A percentile compares a stretch with the other conserved stretches of the same genome.
Evolutionary conservation across 2,888 invertebrate species (phyloP).

Genomic region (Andricus quercusramuli): DNA sequence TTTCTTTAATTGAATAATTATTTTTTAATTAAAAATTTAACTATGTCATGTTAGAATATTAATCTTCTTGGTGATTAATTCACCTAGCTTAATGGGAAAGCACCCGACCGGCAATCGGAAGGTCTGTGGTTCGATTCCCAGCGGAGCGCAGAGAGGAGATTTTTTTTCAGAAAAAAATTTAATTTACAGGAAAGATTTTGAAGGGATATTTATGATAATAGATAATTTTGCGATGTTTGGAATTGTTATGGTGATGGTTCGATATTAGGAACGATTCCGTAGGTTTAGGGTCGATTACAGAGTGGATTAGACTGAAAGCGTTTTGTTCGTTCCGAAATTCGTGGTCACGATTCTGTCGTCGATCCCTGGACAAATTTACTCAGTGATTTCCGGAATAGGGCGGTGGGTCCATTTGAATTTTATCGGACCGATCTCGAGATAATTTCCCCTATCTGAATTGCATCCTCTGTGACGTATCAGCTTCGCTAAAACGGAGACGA

Average conservation of each 20-base stretch:
- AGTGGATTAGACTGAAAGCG: constrained; percentile 33
- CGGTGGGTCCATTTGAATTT: constrained; percentile 55
- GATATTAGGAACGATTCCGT: constrained; percentile 21
- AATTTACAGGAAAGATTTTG: not conserved
- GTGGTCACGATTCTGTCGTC: constrained; percentile 47
- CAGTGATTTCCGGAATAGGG: constrained; percentile 33
- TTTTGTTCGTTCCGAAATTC: constrained; percentile 46
- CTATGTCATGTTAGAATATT: no score
- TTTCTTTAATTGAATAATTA: no score
- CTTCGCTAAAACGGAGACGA: constrained; percentile 22
- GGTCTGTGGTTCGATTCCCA: no score
- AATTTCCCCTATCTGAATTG: constrained; percentile 66
- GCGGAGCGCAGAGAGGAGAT: no score
- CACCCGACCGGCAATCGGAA: no score
- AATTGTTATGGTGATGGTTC: not conserved
- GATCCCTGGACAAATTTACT: constrained; percentile 50
- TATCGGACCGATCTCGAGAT: constrained; percentile 58
- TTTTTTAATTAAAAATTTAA: no score
- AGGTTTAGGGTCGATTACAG: constrained; percentile 25
- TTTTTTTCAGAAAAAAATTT: not conserved
- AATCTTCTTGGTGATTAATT: no score
- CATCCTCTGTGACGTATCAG: constrained; percentile 47
- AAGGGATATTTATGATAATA: not conserved
- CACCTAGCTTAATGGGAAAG: no score
- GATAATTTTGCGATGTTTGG: not conserved